A percentile compares a stretch with the other conserved stretches of the same genome.
phyloP scores from a whole-genome alignment of 2,888 invertebrate species.

The Cyrtodaria siliqua region DNA sequence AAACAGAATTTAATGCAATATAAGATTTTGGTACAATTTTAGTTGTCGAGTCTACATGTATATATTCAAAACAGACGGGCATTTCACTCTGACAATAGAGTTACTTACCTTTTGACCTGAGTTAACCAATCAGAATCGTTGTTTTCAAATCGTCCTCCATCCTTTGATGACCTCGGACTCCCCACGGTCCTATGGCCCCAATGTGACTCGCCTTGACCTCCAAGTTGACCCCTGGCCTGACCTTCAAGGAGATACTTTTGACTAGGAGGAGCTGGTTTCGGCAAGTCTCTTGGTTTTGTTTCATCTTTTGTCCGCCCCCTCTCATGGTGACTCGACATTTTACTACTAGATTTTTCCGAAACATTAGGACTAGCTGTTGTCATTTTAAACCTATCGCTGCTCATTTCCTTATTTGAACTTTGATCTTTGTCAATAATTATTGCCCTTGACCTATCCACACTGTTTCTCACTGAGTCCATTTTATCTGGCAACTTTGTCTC shows the following conservation, averaged over 20 bases:
- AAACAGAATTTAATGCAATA: too few relatives aligned
- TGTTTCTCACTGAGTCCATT: conserved; percentile 3
- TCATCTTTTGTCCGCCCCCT: conserved; percentile 11
- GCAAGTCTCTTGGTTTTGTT: conserved; percentile 56
- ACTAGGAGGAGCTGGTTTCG: conserved; percentile 76
- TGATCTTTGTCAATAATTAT: conserved; percentile 25
- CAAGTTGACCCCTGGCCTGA: not conserved
- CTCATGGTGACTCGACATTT: conserved; percentile 2
- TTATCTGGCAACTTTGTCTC: conserved; percentile 24
- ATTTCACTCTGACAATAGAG: too few relatives aligned
- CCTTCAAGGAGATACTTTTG: conserved; percentile 74
- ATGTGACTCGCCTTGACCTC: conserved; percentile 26
- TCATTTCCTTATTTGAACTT: conserved; percentile 7
- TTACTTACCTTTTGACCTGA: conserved; percentile 62
- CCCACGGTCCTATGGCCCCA: conserved; percentile 50
- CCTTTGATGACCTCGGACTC: conserved; percentile 64
- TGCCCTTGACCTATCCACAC: conserved; percentile 23
- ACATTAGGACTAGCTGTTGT: not conserved
- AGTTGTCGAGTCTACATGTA: too few relatives aligned
- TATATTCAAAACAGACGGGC: not conserved
- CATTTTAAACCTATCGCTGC: not conserved
- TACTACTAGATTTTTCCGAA: too few relatives aligned
- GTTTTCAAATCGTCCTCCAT: conserved; percentile 16
- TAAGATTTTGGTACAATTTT: too few relatives aligned
- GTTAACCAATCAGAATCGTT: conserved; percentile 61